Conservation (phyloP, 2,797 vertebrate species). For the Melanotaenia boesemani region DNA sequence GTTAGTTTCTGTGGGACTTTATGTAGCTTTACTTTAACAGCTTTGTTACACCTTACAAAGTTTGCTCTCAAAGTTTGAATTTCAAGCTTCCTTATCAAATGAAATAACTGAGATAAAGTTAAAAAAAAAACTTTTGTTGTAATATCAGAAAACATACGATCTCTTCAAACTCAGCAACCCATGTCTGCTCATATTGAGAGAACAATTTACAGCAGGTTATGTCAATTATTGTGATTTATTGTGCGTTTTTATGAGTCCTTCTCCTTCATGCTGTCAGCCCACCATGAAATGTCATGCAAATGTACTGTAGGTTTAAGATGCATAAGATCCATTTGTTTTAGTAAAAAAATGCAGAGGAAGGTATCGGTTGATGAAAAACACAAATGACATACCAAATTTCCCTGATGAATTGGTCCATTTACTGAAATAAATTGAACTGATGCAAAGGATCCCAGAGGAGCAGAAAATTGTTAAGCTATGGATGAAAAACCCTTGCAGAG, state of each 20-base stretch:
- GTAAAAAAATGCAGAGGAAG: conserved; percentile 48
- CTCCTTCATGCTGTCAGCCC: conserved; percentile 15
- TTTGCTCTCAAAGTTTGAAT: neutral
- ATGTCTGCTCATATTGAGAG: conserved; percentile 23
- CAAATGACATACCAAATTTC: conserved; percentile 76
- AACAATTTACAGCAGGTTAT: conserved; percentile 47
- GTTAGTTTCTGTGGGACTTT: conserved; percentile 21
- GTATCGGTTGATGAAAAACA: conserved; percentile 74
- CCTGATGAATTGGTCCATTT: conserved; percentile 81
- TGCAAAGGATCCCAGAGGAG: conserved; percentile 78
- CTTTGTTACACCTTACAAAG: conserved; percentile 12
- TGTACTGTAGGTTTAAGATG: conserved; percentile 44
- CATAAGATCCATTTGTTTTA: conserved; percentile 61
- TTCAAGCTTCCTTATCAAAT: conserved; percentile 24
- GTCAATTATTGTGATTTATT: conserved; percentile 12
- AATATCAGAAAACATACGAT: conserved; percentile 26
- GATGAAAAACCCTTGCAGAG: conserved; percentile 65
- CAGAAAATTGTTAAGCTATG: conserved; percentile 77
- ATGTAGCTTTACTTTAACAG: conserved; percentile 12
- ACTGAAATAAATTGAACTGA: conserved; percentile 83
- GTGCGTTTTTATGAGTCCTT: neutral
- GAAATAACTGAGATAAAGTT: conserved; percentile 37
- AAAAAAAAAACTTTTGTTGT: conserved; percentile 10
- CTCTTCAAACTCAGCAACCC: conserved; percentile 31
- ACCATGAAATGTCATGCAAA: conserved; percentile 48